Conservation (phyloP, 92 coral and sea anemone species). For the Nematostella vectensis region DNA sequence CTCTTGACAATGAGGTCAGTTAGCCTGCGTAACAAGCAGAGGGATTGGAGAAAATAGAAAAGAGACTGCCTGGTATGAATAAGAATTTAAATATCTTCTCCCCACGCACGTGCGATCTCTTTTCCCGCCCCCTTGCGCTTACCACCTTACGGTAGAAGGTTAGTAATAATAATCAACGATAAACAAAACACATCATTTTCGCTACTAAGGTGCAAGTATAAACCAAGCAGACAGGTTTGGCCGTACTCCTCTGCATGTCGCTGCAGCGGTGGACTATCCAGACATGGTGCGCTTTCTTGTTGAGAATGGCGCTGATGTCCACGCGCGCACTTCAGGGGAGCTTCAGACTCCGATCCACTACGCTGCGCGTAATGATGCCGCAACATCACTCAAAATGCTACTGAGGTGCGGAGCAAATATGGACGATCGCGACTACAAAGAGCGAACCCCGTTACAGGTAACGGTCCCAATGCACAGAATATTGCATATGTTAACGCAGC, state of each 20-base stretch:
- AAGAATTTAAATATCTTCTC: too few species aligned
- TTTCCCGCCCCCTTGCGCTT: too few species aligned
- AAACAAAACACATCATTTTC: too few species aligned
- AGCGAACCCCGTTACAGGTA: slow-evolving; percentile 86
- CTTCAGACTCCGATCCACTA: slow-evolving; percentile 84
- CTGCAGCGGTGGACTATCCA: slow-evolving; percentile 95
- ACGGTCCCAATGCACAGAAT: too few species aligned
- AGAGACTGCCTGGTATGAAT: too few species aligned
- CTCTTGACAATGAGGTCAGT: too few species aligned
- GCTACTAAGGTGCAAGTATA: slow-evolving; percentile 70
- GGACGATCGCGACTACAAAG: slow-evolving; percentile 70
- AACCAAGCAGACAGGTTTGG: slow-evolving; percentile 85
- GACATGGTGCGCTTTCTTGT: slow-evolving; percentile 88
- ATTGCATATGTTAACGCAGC: background rate
- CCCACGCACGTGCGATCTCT: too few species aligned
- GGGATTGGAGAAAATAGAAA: too few species aligned
- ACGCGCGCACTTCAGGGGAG: slow-evolving; percentile 71
- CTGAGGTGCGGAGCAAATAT: slow-evolving; percentile 79
- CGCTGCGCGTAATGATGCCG: slow-evolving; percentile 91
- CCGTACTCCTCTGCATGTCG: slow-evolving; percentile 84
- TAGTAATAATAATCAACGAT: too few species aligned
- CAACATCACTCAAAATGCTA: slow-evolving; percentile 69
- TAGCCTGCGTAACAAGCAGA: too few species aligned
- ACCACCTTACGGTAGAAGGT: too few species aligned
- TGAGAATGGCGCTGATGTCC: slow-evolving; percentile 71